phyloP scores from a whole-genome alignment of 2,113 vertebrate species.

The Calonectris borealis region DNA sequence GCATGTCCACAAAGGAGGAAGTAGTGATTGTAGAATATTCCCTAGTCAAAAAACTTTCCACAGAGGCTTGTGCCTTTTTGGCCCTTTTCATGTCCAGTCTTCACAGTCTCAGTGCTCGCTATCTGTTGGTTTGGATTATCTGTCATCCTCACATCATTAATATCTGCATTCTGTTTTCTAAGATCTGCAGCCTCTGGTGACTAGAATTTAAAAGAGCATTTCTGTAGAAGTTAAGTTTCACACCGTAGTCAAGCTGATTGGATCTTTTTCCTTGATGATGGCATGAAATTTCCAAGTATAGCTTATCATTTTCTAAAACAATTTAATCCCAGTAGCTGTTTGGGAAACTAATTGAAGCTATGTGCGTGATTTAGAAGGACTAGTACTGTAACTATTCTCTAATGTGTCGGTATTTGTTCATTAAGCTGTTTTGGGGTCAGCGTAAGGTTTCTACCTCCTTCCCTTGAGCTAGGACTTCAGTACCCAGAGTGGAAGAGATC shows the following conservation, averaged over 20 bases:
- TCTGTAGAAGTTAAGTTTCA: neutral
- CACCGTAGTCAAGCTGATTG: neutral
- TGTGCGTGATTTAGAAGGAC: neutral
- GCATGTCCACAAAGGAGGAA: neutral
- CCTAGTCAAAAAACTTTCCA: neutral
- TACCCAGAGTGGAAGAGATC: neutral
- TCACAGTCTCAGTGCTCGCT: neutral
- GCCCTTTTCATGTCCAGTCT: neutral
- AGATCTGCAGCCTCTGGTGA: neutral
- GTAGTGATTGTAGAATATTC: neutral
- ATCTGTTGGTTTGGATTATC: neutral
- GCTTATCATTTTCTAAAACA: neutral
- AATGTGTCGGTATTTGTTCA: neutral
- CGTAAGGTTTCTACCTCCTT: neutral
- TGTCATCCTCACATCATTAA: neutral
- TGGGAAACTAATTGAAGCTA: neutral
- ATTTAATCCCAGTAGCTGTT: neutral
- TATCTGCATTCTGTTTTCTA: neutral
- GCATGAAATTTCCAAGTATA: neutral
- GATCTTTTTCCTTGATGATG: neutral
- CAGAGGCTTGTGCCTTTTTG: neutral
- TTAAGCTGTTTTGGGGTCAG: neutral
- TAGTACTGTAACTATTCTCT: neutral
- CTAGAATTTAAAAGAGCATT: neutral
- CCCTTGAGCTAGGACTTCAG: neutral